Percentiles rank a stretch among this genome's conserved stretches.
Conservation (phyloP, 2,888 invertebrate species). For the Leucania comma region DNA sequence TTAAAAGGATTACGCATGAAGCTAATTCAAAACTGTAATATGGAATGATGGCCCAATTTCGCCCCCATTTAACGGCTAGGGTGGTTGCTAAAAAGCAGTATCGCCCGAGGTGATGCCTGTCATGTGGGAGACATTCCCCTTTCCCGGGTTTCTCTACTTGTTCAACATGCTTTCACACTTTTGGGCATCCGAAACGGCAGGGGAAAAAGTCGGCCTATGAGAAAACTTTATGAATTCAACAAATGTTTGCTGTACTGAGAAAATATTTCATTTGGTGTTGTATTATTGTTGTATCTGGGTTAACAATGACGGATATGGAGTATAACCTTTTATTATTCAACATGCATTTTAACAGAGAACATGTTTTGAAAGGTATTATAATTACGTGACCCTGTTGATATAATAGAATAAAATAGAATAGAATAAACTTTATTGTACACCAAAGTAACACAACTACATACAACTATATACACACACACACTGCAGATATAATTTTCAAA, state of each 20-base stretch:
- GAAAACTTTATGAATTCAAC: conserved; percentile 75
- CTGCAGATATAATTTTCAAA: background rate
- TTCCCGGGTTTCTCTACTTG: conserved; percentile 75
- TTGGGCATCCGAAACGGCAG: conserved; percentile 73
- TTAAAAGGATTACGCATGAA: conserved; percentile 53
- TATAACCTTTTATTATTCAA: conserved; percentile 7
- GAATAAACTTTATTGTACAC: too few relatives aligned
- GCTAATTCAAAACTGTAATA: conserved; percentile 64
- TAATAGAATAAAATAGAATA: too few relatives aligned
- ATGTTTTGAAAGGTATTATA: background rate
- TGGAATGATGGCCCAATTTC: conserved; percentile 77
- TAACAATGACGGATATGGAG: conserved; percentile 35
- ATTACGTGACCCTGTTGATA: background rate
- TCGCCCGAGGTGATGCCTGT: conserved; percentile 79
- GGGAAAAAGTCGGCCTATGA: conserved; percentile 70
- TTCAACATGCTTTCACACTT: conserved; percentile 87
- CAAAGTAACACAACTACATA: too few relatives aligned
- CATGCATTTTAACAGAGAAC: background rate
- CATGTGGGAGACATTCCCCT: conserved; percentile 80
- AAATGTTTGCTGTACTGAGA: conserved; percentile 67
- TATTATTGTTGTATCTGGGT: conserved; percentile 31
- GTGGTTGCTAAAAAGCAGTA: conserved; percentile 75
- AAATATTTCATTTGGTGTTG: conserved; percentile 55
- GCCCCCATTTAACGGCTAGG: conserved; percentile 71
- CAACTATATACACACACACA: too few relatives aligned